A percentile compares a stretch with the other conserved stretches of the same genome.
These are phyloP conservation scores for Aldabrachelys gigantea DNA, from an alignment of 2,113 vertebrate genomes.

Conservation along the genomic window DNA sequence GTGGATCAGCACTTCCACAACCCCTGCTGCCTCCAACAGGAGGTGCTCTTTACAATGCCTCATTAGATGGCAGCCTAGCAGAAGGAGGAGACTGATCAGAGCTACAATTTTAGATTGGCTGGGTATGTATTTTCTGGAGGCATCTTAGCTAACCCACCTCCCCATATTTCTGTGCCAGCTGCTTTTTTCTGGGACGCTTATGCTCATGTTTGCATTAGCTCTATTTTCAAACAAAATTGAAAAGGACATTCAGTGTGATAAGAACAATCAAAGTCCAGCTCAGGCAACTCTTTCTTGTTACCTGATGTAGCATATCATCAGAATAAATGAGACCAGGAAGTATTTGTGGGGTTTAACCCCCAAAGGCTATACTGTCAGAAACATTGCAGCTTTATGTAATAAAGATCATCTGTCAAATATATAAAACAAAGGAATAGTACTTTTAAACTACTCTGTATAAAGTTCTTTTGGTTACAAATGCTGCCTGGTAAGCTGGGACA, in stretches of 20 bases:
- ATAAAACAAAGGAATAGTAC: not conserved
- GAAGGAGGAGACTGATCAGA: conserved; percentile 57
- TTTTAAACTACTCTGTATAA: not conserved
- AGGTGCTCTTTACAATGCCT: not conserved
- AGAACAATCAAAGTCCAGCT: not conserved
- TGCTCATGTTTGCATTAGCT: not conserved
- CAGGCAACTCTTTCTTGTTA: not conserved
- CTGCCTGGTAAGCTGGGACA: not conserved
- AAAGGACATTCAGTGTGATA: not conserved
- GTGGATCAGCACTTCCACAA: not conserved
- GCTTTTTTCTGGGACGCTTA: conserved; percentile 16
- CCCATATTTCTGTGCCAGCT: conserved; percentile 56
- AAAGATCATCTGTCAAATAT: not conserved
- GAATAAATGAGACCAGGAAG: not conserved
- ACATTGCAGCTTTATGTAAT: not conserved
- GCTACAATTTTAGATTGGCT: conserved; percentile 51
- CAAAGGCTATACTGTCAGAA: not conserved
- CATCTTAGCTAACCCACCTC: conserved; percentile 68
- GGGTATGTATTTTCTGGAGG: conserved; percentile 61
- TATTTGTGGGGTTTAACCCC: not conserved
- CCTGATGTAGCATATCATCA: not conserved
- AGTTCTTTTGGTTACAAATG: not conserved
- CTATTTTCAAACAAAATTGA: not conserved
- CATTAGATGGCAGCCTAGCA: conserved; percentile 52
- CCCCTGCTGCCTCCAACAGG: conserved; percentile 10